Conservation (phyloP, 1,140 invertebrate species). For the Psix sp. region DNA sequence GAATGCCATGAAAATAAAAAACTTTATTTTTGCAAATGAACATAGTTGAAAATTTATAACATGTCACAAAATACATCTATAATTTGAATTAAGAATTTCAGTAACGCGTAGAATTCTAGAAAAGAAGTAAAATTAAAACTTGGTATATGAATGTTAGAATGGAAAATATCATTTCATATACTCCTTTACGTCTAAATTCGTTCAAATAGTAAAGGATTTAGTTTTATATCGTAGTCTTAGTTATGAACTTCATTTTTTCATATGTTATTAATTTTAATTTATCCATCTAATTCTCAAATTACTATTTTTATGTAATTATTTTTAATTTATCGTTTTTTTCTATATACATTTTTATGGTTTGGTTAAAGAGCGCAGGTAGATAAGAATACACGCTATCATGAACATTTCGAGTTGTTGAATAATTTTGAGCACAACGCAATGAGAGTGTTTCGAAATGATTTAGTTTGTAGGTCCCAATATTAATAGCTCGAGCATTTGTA, state of each 20-base stretch:
- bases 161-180: too few species aligned
- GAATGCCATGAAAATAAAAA: too few species aligned
- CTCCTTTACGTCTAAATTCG: too few species aligned
- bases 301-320: conserved; percentile 11
- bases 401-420: conserved; percentile 5
- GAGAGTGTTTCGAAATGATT: conserved; percentile 32
- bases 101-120: too few species aligned
- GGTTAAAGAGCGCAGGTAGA: conserved; percentile 12
- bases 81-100: too few species aligned
- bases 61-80: too few species aligned
- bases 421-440: conserved; percentile 32
- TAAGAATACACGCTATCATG: conserved; percentile 14
- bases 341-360: conserved; percentile 35
- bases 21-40: too few species aligned
- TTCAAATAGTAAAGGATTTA: not conserved
- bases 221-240: not conserved
- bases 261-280: not conserved
- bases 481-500: conserved; percentile 24
- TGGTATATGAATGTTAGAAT: too few species aligned
- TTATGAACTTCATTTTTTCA: not conserved
- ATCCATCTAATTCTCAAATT: conserved; percentile 13
- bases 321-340: conserved; percentile 11
- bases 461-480: not conserved
- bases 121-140: too few species aligned
- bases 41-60: too few species aligned